Conservation (phyloP, 2,113 vertebrate genomes). For the Stercorarius parasiticus region DNA sequence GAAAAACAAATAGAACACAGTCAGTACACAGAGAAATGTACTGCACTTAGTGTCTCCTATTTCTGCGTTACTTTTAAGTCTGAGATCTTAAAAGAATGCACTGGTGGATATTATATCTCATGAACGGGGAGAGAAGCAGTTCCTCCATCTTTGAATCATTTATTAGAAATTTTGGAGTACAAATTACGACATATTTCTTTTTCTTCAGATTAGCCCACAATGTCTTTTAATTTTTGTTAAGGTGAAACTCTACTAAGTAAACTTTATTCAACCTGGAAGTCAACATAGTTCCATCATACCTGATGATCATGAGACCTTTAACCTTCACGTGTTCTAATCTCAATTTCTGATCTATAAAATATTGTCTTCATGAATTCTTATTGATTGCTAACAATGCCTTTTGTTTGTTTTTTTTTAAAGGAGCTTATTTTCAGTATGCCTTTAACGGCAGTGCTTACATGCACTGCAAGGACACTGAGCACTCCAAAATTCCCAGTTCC, state of each 20-base stretch:
- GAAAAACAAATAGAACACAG: not conserved
- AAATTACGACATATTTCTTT: not conserved
- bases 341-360: not conserved
- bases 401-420: not conserved
- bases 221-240: not conserved
- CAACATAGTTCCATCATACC: not conserved
- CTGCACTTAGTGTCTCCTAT: not conserved
- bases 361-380: not conserved
- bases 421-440: not conserved
- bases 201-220: not conserved
- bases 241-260: not conserved
- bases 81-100: no score
- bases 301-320: not conserved
- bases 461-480: constrained; percentile 3
- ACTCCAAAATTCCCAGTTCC: not conserved
- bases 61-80: not conserved
- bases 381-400: not conserved
- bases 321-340: not conserved
- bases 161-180: not conserved
- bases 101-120: not conserved
- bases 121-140: not conserved
- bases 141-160: not conserved
- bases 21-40: not conserved
- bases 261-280: not conserved
- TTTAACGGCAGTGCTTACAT: not conserved